A percentile compares a stretch with the other conserved stretches of the same genome.
phyloP scores from a whole-genome alignment of 2,113 vertebrate species.

The Grantiella picta region DNA sequence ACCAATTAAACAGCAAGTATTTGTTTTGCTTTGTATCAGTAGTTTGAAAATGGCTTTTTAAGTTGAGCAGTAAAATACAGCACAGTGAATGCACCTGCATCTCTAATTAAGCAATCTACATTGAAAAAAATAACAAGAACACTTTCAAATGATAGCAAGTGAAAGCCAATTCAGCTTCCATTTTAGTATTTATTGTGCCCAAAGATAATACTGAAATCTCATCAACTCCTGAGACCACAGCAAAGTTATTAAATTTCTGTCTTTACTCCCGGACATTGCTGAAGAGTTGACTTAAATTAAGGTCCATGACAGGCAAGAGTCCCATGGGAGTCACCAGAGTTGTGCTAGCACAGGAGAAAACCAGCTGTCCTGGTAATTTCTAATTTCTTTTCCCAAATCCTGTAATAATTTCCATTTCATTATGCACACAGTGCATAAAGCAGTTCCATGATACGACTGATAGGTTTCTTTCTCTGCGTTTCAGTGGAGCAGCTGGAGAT shows the following conservation, averaged over 20 bases:
- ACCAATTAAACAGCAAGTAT: slow-evolving; percentile 33
- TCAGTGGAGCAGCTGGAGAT: not conserved
- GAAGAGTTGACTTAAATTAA: not conserved
- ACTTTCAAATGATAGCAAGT: not conserved
- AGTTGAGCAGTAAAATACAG: not conserved
- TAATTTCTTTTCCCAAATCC: not conserved
- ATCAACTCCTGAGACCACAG: not conserved
- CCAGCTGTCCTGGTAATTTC: not conserved
- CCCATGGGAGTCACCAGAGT: not conserved
- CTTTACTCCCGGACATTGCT: not conserved
- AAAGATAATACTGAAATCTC: not conserved
- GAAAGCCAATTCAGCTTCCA: not conserved
- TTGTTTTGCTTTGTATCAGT: slow-evolving; percentile 37
- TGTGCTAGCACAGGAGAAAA: not conserved
- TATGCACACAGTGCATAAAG: not conserved
- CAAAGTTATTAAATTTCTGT: not conserved
- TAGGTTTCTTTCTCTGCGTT: not conserved
- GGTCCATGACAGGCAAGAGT: not conserved
- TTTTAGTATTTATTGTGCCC: not conserved
- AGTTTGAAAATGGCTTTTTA: slow-evolving; percentile 36
- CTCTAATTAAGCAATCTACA: slow-evolving; percentile 3
- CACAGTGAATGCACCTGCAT: not conserved
- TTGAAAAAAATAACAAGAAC: not conserved
- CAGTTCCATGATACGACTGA: not conserved
- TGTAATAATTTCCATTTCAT: not conserved